phyloP scores from a whole-genome alignment of 2,797 vertebrate species.

The Erethizon dorsatum region DNA sequence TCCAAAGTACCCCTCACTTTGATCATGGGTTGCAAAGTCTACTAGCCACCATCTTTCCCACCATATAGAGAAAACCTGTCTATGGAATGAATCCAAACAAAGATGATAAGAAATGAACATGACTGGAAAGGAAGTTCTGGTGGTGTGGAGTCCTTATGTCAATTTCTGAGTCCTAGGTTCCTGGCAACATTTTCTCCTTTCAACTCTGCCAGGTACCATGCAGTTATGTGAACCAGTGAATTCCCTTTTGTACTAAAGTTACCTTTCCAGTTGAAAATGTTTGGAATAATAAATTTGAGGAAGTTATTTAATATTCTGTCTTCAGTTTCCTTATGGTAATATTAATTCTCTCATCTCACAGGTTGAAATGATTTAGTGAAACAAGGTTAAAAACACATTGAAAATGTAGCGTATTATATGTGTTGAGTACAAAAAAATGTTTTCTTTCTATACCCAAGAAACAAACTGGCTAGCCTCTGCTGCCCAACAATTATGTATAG shows the following conservation, averaged over 20 bases:
- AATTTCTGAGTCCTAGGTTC: conserved; percentile 7
- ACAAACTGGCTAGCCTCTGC: conserved; percentile 2
- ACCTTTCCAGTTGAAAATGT: conserved; percentile 49
- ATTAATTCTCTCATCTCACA: conserved; percentile 35
- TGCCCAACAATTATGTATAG: conserved; percentile 36
- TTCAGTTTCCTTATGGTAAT: conserved; percentile 57
- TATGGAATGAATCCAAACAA: conserved; percentile 53
- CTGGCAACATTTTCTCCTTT: conserved; percentile 44
- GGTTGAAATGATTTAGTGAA: conserved; percentile 51
- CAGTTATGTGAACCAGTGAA: conserved; percentile 55
- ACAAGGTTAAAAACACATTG: conserved; percentile 33
- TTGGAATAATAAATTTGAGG: conserved; percentile 52
- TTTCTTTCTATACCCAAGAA: conserved; percentile 6
- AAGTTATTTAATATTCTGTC: conserved; percentile 56
- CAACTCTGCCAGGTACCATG: not conserved
- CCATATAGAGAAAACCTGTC: not conserved
- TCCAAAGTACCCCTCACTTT: conserved; percentile 30
- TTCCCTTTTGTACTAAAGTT: conserved; percentile 52
- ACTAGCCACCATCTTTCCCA: not conserved
- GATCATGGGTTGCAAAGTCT: not conserved
- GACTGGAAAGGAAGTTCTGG: conserved; percentile 51
- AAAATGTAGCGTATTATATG: conserved; percentile 46
- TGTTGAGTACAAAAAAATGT: conserved; percentile 35
- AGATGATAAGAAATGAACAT: conserved; percentile 46
- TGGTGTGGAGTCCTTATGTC: not conserved